Conservation (phyloP, 2,888 invertebrate species). For the Apamea anceps region DNA sequence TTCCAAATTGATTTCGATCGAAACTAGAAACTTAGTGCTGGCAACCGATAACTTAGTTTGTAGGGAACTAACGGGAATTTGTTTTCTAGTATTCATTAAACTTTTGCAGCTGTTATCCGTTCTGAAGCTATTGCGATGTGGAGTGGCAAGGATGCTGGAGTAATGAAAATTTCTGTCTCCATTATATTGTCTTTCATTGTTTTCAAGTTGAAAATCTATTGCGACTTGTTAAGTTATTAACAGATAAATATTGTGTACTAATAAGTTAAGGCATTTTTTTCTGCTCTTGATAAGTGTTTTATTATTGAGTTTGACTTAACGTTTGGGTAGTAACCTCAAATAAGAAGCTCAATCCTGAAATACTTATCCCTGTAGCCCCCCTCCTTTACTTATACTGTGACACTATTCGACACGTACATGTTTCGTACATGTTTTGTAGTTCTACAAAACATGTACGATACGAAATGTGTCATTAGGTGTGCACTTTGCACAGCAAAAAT, state of each 20-base stretch:
- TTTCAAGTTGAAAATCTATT: slow-evolving; percentile 36
- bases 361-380: too few species aligned
- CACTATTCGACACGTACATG: too few species aligned
- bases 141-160: slow-evolving; percentile 38
- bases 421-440: too few species aligned
- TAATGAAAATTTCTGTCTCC: slow-evolving; percentile 52
- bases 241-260: slow-evolving; percentile 24
- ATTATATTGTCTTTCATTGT: slow-evolving; percentile 45
- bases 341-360: too few species aligned
- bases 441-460: neutral
- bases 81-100: slow-evolving; percentile 70
- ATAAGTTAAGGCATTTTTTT: neutral
- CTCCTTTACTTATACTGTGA: too few species aligned
- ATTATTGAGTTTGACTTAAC: neutral
- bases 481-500: neutral
- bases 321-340: too few species aligned
- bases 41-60: slow-evolving; percentile 76
- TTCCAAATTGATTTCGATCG: slow-evolving; percentile 82
- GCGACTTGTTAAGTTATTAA: slow-evolving; percentile 23
- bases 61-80: slow-evolving; percentile 67
- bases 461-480: neutral
- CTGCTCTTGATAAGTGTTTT: neutral
- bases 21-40: slow-evolving; percentile 74
- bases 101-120: slow-evolving; percentile 59
- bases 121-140: slow-evolving; percentile 41